Evolutionary conservation across 2,888 invertebrate species (phyloP), one percentile per base, ranked within the genome.

Genomic region (Dascillus cervinus): DNA sequence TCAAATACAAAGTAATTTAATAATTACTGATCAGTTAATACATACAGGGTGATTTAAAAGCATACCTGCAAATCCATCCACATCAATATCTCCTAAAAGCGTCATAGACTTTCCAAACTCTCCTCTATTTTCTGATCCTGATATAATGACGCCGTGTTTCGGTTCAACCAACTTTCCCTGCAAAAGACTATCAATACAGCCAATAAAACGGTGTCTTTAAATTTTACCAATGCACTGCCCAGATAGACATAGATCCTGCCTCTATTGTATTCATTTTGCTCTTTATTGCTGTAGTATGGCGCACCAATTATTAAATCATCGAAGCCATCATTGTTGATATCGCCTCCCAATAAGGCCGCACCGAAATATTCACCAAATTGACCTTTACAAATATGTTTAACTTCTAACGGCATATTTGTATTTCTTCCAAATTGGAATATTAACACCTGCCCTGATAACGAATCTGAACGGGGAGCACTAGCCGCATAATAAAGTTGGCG

Each of bases 351-450:
- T 5, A 82, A 48, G 2, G 75, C 56, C 11, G 73, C 71, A 1
- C 82, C 82, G 49, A 78, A 82, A 54, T 78, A 80, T 49, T 77
- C 77, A 0, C 79, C 80, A 32, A 73, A 59, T 42, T 73, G 69
- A 6, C 76, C 75, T 21, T 38, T 27, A 19, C 41, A 41, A 2
- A 34, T 25, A 13, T 49, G 47, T 33, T 34, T 46, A 5, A 50
- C 40, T 11, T 30, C 15, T 24, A 48, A 26, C 4, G 34, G 5
- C 5, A 19, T 3, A n/a, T 26, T 5, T 9, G 25, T 13, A 20
- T 29, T 10, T 3, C 8, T 10, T 5, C n/a, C 4, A 13, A 27
- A 37, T 12, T 24, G 14, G 31, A 31, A 30, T 8, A 38, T 26
- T 22, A 34, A 21, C 39, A 58, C 56, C 39, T 55, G 52, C 12